Percentiles rank a stretch among this genome's conserved stretches.
Conservation (phyloP, 1,140 invertebrate genomes). For the Pseudomyrmex pallidus region DNA sequence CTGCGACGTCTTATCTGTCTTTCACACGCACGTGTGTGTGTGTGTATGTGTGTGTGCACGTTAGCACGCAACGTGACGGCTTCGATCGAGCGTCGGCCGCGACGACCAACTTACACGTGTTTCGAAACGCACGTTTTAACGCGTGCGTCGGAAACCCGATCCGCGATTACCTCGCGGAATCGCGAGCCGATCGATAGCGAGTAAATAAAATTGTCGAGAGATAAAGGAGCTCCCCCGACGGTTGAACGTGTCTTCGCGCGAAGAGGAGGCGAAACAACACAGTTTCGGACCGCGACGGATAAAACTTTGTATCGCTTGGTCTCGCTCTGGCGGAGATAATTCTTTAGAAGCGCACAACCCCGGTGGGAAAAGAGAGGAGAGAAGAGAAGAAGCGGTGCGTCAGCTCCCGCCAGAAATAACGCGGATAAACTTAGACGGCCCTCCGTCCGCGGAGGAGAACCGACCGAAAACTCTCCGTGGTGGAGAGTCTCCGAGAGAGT, state of each 20-base stretch:
- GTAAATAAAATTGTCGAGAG: neutral
- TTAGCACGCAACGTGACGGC: neutral
- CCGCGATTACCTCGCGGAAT: neutral
- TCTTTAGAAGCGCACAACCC: constrained; percentile 67
- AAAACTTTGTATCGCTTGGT: constrained; percentile 58
- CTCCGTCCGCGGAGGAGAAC: constrained; percentile 79
- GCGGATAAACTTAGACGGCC: constrained; percentile 85
- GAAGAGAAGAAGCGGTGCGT: constrained; percentile 79
- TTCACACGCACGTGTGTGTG: neutral
- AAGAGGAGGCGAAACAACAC: neutral
- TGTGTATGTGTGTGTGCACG: no score
- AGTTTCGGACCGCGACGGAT: constrained; percentile 29
- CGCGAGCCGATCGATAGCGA: constrained; percentile 4
- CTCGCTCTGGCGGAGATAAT: constrained; percentile 63
- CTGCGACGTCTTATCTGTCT: constrained; percentile 36
- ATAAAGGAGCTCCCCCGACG: neutral
- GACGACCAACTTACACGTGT: neutral
- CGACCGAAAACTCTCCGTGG: constrained; percentile 74
- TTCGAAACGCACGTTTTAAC: constrained; percentile 4
- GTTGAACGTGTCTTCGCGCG: neutral
- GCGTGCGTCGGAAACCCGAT: neutral
- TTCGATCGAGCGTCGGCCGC: neutral
- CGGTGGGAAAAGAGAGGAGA: constrained; percentile 61
- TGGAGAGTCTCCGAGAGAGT: constrained; percentile 63
- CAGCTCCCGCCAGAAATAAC: constrained; percentile 85